Base-by-base conservation (phyloP, 2,797 vertebrate species). In the Rhinella marina region DNA sequence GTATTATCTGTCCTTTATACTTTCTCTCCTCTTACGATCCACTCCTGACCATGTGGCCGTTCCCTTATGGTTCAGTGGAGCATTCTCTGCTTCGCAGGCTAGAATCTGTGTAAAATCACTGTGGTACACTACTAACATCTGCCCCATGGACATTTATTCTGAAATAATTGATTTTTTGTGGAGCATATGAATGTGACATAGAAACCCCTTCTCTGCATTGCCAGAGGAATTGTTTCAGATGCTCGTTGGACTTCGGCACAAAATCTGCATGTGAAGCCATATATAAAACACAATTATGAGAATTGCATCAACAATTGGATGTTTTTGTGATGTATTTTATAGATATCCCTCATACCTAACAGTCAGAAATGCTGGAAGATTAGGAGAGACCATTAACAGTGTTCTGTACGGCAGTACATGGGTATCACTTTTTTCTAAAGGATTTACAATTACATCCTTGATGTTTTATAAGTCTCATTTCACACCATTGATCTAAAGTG, bases 381-480 rank as follows among this genome's bases (percentile, higher is more conserved):
- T 50, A 75, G 72, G 32, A 41, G 1, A 75, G 1, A 11, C 10
- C 10, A 75, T 75, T 75, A 75, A 16, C 32, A 73, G 8, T 73
- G 32, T 41, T 73, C 32, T 21, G 70, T 48, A 73, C 76, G 29
- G 76, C 25, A 57, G 52, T 23, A 12, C 50, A 23, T 73, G 32
- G 25, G 41, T 75, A 32, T 27, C 76, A 57, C 8, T 32, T 29
- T 80, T 57, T 29, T 80, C 19, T 61, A 19, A 61, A 80, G 14
- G 25, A 80, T 57, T 32, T 25, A 80, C 56, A 61, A 80, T 80
- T 80, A 80, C 78, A 17, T 32, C 4, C 10, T 41, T 80, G 19
- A 80, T 80, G 78, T 32, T 17, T 79, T 80, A 80, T 32, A 80
- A 59, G 56, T 80, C 54, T 12, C 23, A 48, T 61, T 80, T 57